Evolutionary conservation across 1,140 invertebrate species (phyloP), one percentile per base, ranked within the genome.

Genomic region (Leptinotarsa undecemlineata): DNA sequence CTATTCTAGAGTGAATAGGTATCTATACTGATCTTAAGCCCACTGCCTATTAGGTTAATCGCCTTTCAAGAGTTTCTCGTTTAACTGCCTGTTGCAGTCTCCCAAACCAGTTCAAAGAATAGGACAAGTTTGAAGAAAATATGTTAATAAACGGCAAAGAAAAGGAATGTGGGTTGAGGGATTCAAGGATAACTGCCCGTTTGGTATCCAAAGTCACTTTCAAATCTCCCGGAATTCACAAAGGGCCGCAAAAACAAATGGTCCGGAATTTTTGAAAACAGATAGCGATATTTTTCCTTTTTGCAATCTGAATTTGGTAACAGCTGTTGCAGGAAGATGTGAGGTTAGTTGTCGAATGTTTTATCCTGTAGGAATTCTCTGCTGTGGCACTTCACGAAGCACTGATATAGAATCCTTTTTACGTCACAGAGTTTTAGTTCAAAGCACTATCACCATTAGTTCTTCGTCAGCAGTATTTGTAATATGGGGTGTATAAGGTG

Each of bases 211-310:
- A 48, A 72, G 47, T 21, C 47, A 64, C 61, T 72, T 63, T 63
- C 21, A 23, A 42, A 21, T 23, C 64, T 42, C 64, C 26, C 64
- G 21, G 21, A 67, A 67, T 67, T n/a, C 64, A 64, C 20, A 67
- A n/a, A 11, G 42, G 64, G 48, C 66, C 70, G 63, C 67, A 47
- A 20, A 71, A 57, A 21, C 67, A 76, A 66, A 61, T n/a, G 3
- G 15, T 57, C 51, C 51, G 51, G 62, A 71, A 76, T 61, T 57
- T 17, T 57, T 20, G 19, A 74, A 76, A 74, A 73, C 66, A 47
- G 75, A 68, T 76, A 71, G 75, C 33, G 66, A 67, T 60, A 76
- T 76, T 76, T 76, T 72, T 57, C 57, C 57, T 57, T 71, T 51
- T 23, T 6, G 21, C 15, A 23, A 71, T 57, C 19, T 11, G 33